Evolutionary conservation across 2,113 vertebrate species (phyloP).

Genomic region (Procavia capensis): DNA sequence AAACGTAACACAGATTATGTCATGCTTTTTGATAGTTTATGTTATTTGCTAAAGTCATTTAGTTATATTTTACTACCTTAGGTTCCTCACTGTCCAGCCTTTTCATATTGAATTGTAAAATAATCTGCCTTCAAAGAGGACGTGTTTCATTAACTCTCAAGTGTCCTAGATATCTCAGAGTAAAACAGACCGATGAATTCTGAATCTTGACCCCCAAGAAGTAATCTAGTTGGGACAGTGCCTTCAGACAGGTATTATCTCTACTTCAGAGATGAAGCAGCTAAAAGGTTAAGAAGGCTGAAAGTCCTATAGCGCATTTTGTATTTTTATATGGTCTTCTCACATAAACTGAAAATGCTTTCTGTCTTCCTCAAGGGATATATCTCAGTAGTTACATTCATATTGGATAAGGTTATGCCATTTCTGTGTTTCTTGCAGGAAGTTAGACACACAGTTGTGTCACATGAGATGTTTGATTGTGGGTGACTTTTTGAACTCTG

Average conservation of each 20-base stretch:
- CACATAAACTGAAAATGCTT: neutral
- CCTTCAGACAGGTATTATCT: neutral
- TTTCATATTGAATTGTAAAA: slow-evolving; percentile 10
- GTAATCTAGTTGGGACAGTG: neutral
- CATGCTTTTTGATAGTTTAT: neutral
- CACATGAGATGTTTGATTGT: neutral
- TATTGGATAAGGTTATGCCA: neutral
- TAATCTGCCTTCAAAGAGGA: neutral
- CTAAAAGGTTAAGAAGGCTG: neutral
- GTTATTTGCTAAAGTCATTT: neutral
- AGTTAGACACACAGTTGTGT: slow-evolving; percentile 1
- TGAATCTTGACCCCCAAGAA: neutral
- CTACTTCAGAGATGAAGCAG: neutral
- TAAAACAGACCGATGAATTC: neutral
- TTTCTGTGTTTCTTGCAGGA: neutral
- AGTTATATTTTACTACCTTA: neutral
- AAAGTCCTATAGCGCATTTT: neutral
- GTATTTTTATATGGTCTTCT: slow-evolving; percentile 26
- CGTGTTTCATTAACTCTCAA: neutral
- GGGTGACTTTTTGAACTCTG: slow-evolving; percentile 45
- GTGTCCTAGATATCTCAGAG: neutral
- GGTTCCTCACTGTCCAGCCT: neutral
- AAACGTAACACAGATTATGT: neutral
- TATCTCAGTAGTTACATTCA: neutral
- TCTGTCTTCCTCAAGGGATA: neutral